Percentiles rank a stretch among this genome's conserved stretches.
Evolutionary conservation across 2,113 vertebrate genomes (phyloP).

Genomic region (Grus americana): DNA sequence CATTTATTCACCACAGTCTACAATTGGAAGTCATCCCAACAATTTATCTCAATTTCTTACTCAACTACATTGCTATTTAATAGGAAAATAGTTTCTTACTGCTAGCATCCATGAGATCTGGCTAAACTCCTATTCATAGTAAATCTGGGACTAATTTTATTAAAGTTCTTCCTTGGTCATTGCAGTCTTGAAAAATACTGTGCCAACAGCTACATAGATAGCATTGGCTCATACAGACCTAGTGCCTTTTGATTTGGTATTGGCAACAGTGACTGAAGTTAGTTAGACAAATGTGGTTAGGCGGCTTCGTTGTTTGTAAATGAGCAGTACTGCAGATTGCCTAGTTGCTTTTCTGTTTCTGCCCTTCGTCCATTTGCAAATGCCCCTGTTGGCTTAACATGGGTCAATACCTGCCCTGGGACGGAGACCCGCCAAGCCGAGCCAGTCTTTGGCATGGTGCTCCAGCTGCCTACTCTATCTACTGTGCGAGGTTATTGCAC

Average conservation of each 20-base stretch:
- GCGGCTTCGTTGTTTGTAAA: neutral
- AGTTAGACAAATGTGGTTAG: neutral
- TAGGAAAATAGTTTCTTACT: slow-evolving; percentile 25
- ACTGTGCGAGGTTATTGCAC: neutral
- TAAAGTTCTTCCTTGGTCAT: slow-evolving; percentile 15
- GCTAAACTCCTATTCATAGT: slow-evolving; percentile 26
- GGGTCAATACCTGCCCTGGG: neutral
- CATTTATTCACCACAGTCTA: slow-evolving; percentile 42
- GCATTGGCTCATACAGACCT: slow-evolving; percentile 9
- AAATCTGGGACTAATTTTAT: slow-evolving; percentile 58
- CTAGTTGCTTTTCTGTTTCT: neutral
- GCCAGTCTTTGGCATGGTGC: neutral
- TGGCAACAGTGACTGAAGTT: neutral
- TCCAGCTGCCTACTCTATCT: neutral
- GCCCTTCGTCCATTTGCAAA: neutral
- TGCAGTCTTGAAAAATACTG: slow-evolving; percentile 23
- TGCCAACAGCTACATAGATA: slow-evolving; percentile 23
- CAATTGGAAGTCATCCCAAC: slow-evolving; percentile 27
- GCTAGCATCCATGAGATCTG: neutral
- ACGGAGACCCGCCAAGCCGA: accelerated
- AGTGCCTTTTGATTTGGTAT: slow-evolving; percentile 3
- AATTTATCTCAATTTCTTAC: slow-evolving; percentile 57
- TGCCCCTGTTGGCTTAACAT: neutral
- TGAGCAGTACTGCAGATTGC: neutral
- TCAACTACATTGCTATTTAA: slow-evolving; percentile 17